Percentiles rank a stretch among this genome's conserved stretches.
These are phyloP conservation scores for Caenorhabditis inopinata DNA, from an alignment of 1,140 invertebrate genomes.

Conservation along the genomic window DNA sequence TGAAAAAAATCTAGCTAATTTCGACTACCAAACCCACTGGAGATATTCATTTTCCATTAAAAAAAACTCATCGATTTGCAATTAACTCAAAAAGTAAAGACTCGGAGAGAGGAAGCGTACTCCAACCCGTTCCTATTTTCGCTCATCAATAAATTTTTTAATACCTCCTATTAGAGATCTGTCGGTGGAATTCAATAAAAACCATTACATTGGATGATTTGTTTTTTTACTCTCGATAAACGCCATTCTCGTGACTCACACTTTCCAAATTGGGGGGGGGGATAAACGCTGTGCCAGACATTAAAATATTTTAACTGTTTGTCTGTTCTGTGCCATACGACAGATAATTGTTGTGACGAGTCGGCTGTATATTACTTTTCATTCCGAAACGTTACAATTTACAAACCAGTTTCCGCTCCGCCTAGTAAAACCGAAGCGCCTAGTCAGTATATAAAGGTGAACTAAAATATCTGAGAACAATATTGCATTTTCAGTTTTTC, in stretches of 20 bases:
- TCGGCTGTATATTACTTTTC: background rate
- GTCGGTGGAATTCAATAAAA: too few relatives aligned
- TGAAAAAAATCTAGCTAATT: too few relatives aligned
- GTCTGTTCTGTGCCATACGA: background rate
- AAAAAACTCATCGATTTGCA: too few relatives aligned
- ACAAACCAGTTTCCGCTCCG: slow-evolving; percentile 17
- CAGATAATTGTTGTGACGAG: background rate
- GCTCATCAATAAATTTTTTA: too few relatives aligned
- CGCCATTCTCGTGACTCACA: background rate
- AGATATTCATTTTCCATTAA: too few relatives aligned
- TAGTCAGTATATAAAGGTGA: background rate
- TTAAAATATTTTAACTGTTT: slow-evolving; percentile 12
- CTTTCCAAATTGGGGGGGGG: background rate
- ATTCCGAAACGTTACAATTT: background rate
- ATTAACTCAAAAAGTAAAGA: too few relatives aligned
- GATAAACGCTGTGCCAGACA: slow-evolving; percentile 20
- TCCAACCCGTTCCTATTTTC: too few relatives aligned
- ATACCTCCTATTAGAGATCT: too few relatives aligned
- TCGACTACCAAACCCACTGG: too few relatives aligned
- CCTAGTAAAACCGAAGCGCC: background rate
- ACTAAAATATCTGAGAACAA: background rate
- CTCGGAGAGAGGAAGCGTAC: too few relatives aligned
- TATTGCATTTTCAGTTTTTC: background rate
- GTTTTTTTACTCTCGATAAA: too few relatives aligned
- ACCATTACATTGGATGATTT: too few relatives aligned